phyloP scores from a whole-genome alignment of 2,113 vertebrate species.

The Zeus faber region DNA sequence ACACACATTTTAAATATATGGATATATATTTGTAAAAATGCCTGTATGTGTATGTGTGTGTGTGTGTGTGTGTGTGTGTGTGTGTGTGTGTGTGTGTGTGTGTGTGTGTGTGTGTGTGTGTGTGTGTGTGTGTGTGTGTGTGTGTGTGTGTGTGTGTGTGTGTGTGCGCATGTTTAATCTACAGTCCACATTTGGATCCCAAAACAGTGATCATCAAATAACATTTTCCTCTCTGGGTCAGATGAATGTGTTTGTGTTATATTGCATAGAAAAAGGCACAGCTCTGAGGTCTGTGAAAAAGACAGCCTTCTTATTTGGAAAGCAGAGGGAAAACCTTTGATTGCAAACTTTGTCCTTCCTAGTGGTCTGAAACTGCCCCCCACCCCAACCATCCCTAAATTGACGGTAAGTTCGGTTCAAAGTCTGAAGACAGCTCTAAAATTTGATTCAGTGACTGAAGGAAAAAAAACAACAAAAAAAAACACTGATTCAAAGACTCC shows the following conservation, averaged over 20 bases:
- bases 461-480: neutral
- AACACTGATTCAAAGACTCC: neutral
- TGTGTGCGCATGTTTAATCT: conserved; percentile 64
- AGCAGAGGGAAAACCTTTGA: conserved; percentile 38
- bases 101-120: too few relatives aligned
- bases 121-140: too few relatives aligned
- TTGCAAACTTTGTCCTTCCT: conserved; percentile 25
- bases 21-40: too few relatives aligned
- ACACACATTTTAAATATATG: too few relatives aligned
- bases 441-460: conserved; percentile 51
- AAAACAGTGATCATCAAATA: conserved; percentile 83
- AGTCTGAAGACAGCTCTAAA: conserved; percentile 44
- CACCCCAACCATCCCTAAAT: neutral
- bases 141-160: too few relatives aligned
- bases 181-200: conserved; percentile 88
- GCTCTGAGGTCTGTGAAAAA: conserved; percentile 92
- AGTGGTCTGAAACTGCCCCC: neutral
- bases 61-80: too few relatives aligned
- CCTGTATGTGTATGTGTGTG: too few relatives aligned
- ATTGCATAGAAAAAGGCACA: conserved; percentile 99
- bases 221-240: conserved; percentile 55
- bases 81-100: too few relatives aligned
- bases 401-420: neutral
- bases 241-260: conserved; percentile 86
- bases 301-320: conserved; percentile 71